These are phyloP conservation scores for Bubo scandiacus DNA, from an alignment of 2,113 vertebrate genomes.

Conservation along the genomic window DNA sequence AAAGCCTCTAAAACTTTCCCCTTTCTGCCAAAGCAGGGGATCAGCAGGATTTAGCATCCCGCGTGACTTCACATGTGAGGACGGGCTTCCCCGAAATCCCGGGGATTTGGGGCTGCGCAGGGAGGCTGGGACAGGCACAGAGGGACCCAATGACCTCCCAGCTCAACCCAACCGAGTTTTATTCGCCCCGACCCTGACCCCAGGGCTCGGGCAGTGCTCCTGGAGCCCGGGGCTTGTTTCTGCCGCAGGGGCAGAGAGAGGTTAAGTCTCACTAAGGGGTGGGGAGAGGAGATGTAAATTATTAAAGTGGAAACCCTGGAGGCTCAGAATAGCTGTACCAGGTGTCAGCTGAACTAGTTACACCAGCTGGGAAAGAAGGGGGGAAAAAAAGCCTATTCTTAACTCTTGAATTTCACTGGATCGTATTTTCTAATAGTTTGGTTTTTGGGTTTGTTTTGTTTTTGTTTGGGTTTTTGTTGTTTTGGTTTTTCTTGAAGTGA, in stretches of 20 bases:
- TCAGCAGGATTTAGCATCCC: slow-evolving; percentile 17
- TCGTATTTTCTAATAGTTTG: not conserved
- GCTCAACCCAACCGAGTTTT: accelerated
- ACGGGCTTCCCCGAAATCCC: not conserved
- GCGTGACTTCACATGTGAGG: not conserved
- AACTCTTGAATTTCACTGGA: not conserved
- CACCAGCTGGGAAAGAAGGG: not conserved
- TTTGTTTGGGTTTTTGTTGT: not conserved
- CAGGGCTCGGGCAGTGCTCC: not conserved
- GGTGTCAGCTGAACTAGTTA: not conserved
- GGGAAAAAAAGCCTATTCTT: not conserved
- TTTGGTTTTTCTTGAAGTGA: not conserved
- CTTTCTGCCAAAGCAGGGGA: not conserved
- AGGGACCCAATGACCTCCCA: accelerated
- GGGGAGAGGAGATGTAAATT: not conserved
- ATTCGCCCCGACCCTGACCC: not conserved
- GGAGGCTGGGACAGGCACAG: not conserved
- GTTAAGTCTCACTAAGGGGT: not conserved
- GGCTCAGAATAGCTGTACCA: not conserved
- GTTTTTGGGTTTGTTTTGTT: not conserved
- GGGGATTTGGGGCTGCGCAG: not conserved
- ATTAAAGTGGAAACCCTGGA: slow-evolving; percentile 54
- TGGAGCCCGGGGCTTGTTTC: not conserved
- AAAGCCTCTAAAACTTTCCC: not conserved
- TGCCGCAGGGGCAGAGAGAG: not conserved